These are phyloP conservation scores for Ceratotherium simum DNA, from an alignment of 2,113 vertebrate species.

Conservation along the genomic window DNA sequence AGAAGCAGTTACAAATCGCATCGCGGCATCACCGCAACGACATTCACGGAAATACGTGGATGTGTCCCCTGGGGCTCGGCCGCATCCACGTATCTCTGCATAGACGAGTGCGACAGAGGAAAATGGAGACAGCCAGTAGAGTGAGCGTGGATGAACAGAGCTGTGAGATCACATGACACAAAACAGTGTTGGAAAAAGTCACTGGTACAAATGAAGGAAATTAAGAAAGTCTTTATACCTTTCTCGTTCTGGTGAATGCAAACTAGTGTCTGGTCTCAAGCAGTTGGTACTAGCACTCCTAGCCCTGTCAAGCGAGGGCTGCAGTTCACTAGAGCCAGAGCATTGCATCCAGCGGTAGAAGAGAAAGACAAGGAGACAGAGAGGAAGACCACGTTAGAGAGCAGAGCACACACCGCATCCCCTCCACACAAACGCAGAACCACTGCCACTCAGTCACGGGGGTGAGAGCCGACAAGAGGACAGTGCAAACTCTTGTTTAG, in stretches of 20 bases:
- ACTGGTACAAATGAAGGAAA: constrained; percentile 90
- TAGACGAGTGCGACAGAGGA: background rate
- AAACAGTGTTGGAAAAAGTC: constrained; percentile 76
- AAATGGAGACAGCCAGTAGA: constrained; percentile 76
- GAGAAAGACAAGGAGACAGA: constrained; percentile 93
- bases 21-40: constrained; percentile 80
- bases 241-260: constrained; percentile 97
- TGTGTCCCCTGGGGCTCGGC: background rate
- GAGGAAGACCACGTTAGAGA: constrained; percentile 94
- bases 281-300: constrained; percentile 99
- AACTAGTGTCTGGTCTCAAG: constrained; percentile 98
- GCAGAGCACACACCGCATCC: constrained; percentile 91
- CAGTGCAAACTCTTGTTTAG: constrained; percentile 81
- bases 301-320: constrained; percentile 98
- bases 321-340: constrained; percentile 98
- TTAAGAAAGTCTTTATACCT: constrained; percentile 94
- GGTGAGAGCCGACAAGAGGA: constrained; percentile 83
- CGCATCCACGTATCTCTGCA: constrained; percentile 71
- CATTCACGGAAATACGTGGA: constrained; percentile 79
- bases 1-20: constrained; percentile 81
- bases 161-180: constrained; percentile 77
- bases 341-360: constrained; percentile 92
- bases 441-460: constrained; percentile 86
- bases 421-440: constrained; percentile 88
- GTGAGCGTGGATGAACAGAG: constrained; percentile 79